Evolutionary conservation across 1,140 invertebrate genomes (phyloP), one percentile per base, ranked within the genome.

Genomic region (Apis laboriosa): DNA sequence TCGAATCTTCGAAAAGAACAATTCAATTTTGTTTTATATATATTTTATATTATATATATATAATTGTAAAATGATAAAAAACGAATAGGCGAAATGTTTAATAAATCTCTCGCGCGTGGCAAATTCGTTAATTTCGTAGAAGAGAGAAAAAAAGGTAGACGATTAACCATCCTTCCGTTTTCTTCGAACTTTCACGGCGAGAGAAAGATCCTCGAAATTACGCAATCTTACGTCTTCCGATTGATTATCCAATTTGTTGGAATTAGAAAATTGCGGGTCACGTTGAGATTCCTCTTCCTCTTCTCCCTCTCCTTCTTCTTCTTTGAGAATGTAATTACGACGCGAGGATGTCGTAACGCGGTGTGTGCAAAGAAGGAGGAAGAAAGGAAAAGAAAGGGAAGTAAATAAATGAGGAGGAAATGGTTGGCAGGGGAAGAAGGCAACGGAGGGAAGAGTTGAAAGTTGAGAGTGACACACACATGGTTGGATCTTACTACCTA

Each of bases 401-500:
- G 34, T 67, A n/a, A 34, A 64, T 72, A 64, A 43, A 68, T 56
- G 61, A 2, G 3, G 34, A 34, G 2, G 3, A 2, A 4, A 34
- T 24, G 24, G 24, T 24, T 24, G 24, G 24, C 24, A 28, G 1
- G 28, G 34, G 34, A 34, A 34, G 34, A 34, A 34, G 34, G 34
- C 34, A 34, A 34, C 34, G 34, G 34, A 1, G 34, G 3, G 34
- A 34, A 17, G 80, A 86, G 86, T 87, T 86, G 85, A 80, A 87
- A 87, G 86, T 87, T 87, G 81, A 87, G 84, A 84, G 86, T 55
- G 72, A 87, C 67, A 77, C 24, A 28, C 8, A n/a, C n/a, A n/a
- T 17, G 7, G 1, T 9, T 53, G 8, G 24, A 71, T 67, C 64
- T 19, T n/a, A 34, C 24, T 3, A 8, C 24, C 24, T 11, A 8